Evolutionary conservation across 2,888 invertebrate genomes (phyloP).

Genomic region (Rotaria magnacalcarata): DNA sequence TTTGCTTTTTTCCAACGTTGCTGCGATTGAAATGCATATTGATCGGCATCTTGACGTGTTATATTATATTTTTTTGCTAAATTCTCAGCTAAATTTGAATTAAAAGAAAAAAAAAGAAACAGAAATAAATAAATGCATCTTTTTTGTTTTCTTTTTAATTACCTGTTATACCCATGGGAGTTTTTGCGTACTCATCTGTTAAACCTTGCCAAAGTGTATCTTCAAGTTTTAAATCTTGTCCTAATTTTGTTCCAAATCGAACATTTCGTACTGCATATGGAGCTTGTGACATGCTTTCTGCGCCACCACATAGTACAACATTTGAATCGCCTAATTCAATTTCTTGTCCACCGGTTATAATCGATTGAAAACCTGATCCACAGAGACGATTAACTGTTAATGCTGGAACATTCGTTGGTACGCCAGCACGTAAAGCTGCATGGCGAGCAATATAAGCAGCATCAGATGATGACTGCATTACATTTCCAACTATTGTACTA

Average conservation of each 20-base stretch:
- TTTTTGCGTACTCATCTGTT: slow-evolving; percentile 78
- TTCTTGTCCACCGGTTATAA: slow-evolving; percentile 86
- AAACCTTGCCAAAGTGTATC: slow-evolving; percentile 84
- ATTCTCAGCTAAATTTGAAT: slow-evolving; percentile 53
- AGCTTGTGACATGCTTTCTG: slow-evolving; percentile 88
- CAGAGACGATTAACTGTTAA: slow-evolving; percentile 85
- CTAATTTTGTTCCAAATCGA: slow-evolving; percentile 81
- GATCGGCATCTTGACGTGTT: slow-evolving; percentile 65
- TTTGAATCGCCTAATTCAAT: slow-evolving; percentile 77
- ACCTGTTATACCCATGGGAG: slow-evolving; percentile 92
- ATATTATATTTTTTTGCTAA: slow-evolving; percentile 57
- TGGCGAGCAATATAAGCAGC: slow-evolving; percentile 77
- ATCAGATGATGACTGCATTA: slow-evolving; percentile 73
- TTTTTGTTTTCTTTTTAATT: slow-evolving; percentile 75
- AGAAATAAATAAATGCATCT: no score
- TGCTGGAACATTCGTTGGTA: slow-evolving; percentile 74
- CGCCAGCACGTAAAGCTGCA: slow-evolving; percentile 75
- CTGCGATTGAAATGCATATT: slow-evolving; percentile 79
- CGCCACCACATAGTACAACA: slow-evolving; percentile 81
- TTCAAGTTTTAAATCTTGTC: slow-evolving; percentile 70
- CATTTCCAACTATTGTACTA: slow-evolving; percentile 82
- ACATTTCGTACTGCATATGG: slow-evolving; percentile 76
- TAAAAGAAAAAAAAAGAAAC: neutral
- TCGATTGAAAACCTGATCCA: slow-evolving; percentile 92
- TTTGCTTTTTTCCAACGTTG: slow-evolving; percentile 80